Conservation (phyloP, 2,888 invertebrate genomes). For the Anagyrus pseudococci region DNA sequence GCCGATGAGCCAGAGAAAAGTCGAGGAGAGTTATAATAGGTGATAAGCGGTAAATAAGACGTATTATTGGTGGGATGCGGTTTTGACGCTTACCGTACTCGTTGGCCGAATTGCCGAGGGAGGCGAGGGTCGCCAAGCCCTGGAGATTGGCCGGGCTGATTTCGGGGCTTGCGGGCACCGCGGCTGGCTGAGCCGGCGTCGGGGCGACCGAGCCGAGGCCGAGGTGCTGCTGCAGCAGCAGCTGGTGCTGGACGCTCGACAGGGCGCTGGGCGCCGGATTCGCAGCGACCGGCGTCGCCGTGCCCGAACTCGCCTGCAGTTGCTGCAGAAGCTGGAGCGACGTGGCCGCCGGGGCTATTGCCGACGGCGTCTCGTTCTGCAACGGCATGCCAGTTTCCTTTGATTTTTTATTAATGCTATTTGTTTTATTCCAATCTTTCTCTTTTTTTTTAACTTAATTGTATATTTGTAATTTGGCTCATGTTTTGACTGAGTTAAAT, state of each 20-base stretch:
- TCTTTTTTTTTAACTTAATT: too few relatives aligned
- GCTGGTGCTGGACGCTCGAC: conserved; percentile 59
- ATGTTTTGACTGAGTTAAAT: too few relatives aligned
- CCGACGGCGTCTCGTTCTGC: conserved; percentile 55
- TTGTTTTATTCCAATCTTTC: too few relatives aligned
- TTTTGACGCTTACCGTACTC: conserved; percentile 56
- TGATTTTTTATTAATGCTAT: too few relatives aligned
- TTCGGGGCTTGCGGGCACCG: conserved; percentile 59
- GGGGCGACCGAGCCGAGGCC: conserved; percentile 65
- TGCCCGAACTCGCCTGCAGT: conserved; percentile 64
- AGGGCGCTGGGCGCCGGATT: conserved; percentile 61
- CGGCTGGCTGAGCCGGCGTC: conserved; percentile 54
- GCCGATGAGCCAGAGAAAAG: not conserved
- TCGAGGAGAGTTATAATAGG: too few relatives aligned
- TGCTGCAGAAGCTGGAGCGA: conserved; percentile 64
- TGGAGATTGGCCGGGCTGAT: conserved; percentile 67
- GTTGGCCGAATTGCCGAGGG: conserved; percentile 57
- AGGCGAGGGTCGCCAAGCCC: conserved; percentile 70
- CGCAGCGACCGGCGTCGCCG: conserved; percentile 55
- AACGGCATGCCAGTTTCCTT: too few relatives aligned
- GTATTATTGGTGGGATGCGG: not conserved
- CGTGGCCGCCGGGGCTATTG: conserved; percentile 53
- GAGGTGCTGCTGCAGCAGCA: conserved; percentile 62
- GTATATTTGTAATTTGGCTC: too few relatives aligned
- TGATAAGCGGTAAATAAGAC: not conserved